Evolutionary conservation across 2,797 vertebrate genomes (phyloP).

Genomic region (Acropternis orthonyx): DNA sequence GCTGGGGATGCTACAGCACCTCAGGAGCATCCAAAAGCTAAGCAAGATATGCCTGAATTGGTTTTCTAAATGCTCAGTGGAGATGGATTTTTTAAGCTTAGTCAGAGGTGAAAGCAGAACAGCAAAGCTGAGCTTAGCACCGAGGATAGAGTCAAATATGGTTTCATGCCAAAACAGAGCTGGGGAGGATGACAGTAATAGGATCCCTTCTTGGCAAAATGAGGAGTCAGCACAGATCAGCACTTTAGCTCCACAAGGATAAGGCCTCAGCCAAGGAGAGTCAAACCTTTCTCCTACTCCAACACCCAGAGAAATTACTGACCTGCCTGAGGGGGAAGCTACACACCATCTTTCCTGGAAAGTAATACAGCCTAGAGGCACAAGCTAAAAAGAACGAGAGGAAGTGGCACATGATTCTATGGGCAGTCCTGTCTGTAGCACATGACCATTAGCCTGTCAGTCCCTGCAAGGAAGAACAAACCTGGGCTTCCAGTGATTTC

Average conservation of each 20-base stretch:
- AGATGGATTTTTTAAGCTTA: not conserved
- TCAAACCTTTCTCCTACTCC: not conserved
- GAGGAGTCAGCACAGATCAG: not conserved
- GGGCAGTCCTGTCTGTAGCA: not conserved
- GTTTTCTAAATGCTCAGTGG: not conserved
- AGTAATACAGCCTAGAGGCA: not conserved
- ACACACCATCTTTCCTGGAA: not conserved
- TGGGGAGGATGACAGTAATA: not conserved
- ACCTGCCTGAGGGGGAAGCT: not conserved
- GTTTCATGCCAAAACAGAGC: not conserved
- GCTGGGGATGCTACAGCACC: not conserved
- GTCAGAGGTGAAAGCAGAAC: not conserved
- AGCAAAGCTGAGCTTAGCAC: not conserved
- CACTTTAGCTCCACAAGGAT: not conserved
- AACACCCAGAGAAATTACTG: not conserved
- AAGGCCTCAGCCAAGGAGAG: not conserved
- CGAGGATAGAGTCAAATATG: not conserved
- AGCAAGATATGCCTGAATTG: not conserved
- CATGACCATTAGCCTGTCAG: not conserved
- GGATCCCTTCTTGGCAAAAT: not conserved
- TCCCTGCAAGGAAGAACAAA: not conserved
- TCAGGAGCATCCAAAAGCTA: fast-evolving
- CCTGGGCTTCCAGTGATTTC: not conserved
- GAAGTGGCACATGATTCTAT: not conserved
- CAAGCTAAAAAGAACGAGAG: not conserved